Percentiles rank a stretch among this genome's conserved stretches.
phyloP scores from a whole-genome alignment of 2,797 vertebrate species.

The Denticeps clupeoides region DNA sequence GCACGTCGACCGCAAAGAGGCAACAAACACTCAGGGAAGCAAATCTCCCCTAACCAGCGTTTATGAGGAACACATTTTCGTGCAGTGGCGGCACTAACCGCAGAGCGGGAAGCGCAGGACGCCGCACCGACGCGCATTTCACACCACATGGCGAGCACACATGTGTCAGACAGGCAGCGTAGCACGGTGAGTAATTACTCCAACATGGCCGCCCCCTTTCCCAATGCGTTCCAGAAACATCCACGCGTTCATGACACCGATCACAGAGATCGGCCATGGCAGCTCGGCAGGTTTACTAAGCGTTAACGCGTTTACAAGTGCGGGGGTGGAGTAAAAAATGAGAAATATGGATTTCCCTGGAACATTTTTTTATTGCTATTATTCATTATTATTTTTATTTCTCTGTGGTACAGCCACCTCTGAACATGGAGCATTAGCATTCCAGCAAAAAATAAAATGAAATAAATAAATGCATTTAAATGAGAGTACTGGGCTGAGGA shows the following conservation, averaged over 20 bases:
- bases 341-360: no score
- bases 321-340: no score
- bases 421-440: no score
- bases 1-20: no score
- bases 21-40: not conserved
- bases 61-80: constrained; percentile 13
- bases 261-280: no score
- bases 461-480: not conserved
- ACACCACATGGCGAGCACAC: constrained; percentile 41
- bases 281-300: no score
- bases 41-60: constrained; percentile 9
- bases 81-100: constrained; percentile 5
- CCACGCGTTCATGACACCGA: constrained; percentile 10
- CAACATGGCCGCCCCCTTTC: constrained; percentile 12
- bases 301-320: no score
- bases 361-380: no score
- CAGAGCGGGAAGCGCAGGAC: constrained; percentile 7
- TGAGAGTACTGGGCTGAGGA: not conserved
- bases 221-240: constrained; percentile 21
- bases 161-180: constrained; percentile 37
- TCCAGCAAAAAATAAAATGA: no score
- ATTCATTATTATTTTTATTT: no score
- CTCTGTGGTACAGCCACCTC: no score
- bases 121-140: constrained; percentile 20
- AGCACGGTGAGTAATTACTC: constrained; percentile 36